Conservation (phyloP, 2,113 vertebrate species). For the Pluvialis apricaria region DNA sequence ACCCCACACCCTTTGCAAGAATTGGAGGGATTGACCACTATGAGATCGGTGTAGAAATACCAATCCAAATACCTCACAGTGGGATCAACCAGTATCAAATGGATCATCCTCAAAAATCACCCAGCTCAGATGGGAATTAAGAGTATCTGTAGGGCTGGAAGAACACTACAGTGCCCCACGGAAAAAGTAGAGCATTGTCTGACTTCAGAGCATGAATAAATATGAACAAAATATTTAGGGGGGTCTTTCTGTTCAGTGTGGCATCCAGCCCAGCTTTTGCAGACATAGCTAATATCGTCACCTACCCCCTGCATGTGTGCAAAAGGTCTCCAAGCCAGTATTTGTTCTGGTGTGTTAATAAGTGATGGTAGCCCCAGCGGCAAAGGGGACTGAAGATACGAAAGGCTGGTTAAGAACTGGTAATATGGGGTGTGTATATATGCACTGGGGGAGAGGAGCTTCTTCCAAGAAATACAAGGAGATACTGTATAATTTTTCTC, state of each 20-base stretch:
- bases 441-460: not conserved
- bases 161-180: not conserved
- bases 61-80: not conserved
- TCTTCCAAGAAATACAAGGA: conserved; percentile 55
- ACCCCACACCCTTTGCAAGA: not conserved
- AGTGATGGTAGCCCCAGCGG: not conserved
- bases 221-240: not conserved
- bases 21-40: not conserved
- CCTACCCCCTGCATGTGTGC: not conserved
- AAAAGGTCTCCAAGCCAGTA: not conserved
- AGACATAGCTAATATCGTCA: not conserved
- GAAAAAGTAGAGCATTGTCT: not conserved
- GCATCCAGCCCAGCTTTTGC: not conserved
- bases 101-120: not conserved
- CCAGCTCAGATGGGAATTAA: not conserved
- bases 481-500: conserved; percentile 49
- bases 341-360: not conserved
- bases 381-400: not conserved
- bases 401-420: conserved; percentile 30
- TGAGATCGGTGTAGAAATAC: not conserved
- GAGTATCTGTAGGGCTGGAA: not conserved
- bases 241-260: not conserved
- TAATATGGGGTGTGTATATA: not conserved
- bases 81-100: not conserved
- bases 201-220: not conserved